Percentiles rank a stretch among this genome's conserved stretches.
Conservation (phyloP, 2,797 vertebrate species). For the Scolopax bukidnonensis region DNA sequence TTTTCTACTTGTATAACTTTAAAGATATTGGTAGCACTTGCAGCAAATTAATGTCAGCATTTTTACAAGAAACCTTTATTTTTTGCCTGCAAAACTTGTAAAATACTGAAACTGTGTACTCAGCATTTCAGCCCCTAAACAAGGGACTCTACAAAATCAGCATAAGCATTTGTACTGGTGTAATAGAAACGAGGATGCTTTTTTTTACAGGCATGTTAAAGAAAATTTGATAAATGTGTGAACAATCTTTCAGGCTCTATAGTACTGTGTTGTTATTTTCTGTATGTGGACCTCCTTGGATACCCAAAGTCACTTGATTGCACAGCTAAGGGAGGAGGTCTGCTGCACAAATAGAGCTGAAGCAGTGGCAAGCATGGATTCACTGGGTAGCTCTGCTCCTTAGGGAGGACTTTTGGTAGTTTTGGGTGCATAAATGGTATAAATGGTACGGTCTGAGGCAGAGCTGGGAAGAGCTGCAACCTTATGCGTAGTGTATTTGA, state of each 20-base stretch:
- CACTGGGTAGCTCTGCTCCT: background rate
- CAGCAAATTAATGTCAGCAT: constrained; percentile 12
- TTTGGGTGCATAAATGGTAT: background rate
- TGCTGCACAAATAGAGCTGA: fast-evolving
- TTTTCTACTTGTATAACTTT: background rate
- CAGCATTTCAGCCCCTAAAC: background rate
- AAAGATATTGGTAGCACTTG: constrained; percentile 7
- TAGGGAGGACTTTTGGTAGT: no score
- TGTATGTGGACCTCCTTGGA: background rate
- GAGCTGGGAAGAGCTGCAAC: background rate
- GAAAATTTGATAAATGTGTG: background rate
- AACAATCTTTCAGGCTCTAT: background rate
- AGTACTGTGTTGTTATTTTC: background rate
- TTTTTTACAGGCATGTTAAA: background rate
- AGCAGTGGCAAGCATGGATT: fast-evolving
- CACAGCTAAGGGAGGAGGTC: no score
- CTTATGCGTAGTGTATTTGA: background rate
- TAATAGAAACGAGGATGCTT: background rate
- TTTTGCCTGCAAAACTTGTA: constrained; percentile 8
- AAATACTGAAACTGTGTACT: background rate
- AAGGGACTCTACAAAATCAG: background rate
- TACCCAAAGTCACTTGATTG: background rate
- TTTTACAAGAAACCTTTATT: constrained; percentile 36
- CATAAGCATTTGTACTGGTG: fast-evolving
- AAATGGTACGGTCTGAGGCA: background rate